Conservation (phyloP, 2,113 vertebrate genomes). For the Hydropotes inermis region DNA sequence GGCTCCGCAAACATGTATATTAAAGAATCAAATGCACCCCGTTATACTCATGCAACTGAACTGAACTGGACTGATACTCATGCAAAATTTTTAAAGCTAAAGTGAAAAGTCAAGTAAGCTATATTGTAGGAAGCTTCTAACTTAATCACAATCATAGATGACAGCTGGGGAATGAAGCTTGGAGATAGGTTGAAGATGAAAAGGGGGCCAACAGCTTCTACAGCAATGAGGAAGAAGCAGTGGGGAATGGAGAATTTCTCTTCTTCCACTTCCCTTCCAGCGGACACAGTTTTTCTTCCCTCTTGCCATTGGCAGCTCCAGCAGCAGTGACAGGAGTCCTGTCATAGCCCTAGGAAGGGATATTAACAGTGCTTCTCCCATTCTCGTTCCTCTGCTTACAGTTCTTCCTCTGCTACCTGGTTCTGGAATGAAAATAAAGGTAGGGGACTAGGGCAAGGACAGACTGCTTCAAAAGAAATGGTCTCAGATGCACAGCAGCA, state of each 20-base stretch:
- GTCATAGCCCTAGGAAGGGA: not conserved
- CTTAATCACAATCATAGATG: not conserved
- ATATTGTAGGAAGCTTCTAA: not conserved
- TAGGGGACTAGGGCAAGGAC: not conserved
- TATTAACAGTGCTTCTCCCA: not conserved
- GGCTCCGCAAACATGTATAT: not conserved
- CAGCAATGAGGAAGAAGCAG: not conserved
- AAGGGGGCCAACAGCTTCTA: not conserved
- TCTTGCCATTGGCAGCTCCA: not conserved
- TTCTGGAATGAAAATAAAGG: not conserved
- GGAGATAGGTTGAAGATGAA: not conserved
- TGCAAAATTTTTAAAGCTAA: not conserved
- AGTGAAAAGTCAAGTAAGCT: conserved; percentile 10
- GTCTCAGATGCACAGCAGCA: not conserved
- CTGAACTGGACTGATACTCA: too few species aligned
- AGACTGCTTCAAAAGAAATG: conserved; percentile 1
- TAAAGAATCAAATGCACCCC: conserved; percentile 32
- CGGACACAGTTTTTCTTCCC: not conserved
- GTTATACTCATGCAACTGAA: not conserved
- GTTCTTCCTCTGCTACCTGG: conserved; percentile 4
- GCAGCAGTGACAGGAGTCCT: not conserved
- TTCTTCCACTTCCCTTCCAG: not conserved
- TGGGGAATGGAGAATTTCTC: not conserved
- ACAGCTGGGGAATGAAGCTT: not conserved
- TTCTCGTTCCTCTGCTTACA: not conserved